Evolutionary conservation across 2,888 invertebrate species (phyloP), one percentile per base, ranked within the genome.

Genomic region (Nomada goodeniana): DNA sequence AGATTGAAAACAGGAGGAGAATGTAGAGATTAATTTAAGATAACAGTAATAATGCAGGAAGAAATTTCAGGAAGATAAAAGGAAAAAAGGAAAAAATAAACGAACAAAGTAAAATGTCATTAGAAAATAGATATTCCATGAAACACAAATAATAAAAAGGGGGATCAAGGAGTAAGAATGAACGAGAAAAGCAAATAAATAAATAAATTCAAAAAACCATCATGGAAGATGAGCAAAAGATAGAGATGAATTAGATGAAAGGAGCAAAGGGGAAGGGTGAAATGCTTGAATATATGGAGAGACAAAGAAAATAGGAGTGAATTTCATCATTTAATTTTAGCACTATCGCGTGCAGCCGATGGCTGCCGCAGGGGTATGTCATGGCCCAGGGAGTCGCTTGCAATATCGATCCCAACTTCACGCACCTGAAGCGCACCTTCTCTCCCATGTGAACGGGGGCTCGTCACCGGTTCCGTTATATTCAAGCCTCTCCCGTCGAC

Each of bases 371-470:
- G 86, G 85, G 80, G 87, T 84, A 83, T 88, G 84, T 87, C 83
- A 81, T 77, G 81, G 77, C 85, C 87, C 86, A 85, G 85, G 81
- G 83, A 88, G 87, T 83, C 79, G 86, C 83, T 88, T 90, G 89
- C 90, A 90, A 84, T 91, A 91, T 91, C 90, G 91, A 90, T 90
- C 89, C 83, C 42, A 52, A 84, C 85, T 82, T 86, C 71, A 90
- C 90, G 89, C 89, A 89, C 89, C 88, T 87, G 84, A 84, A 87
- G 76, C 80, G 73, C 80, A 77, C 76, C 80, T 84, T 84, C 82
- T 80, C 67, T 52, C 64, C 42, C 50, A 64, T 29, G 42, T 65
- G 63, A 75, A 83, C 82, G 71, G 70, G 71, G 50, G 23, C 65
- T 72, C 23, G 18, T 29, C 67, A 64, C 70, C 61, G 47, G 79